These are phyloP conservation scores for Oreohelix idahoensis DNA, from an alignment of 1,140 invertebrate genomes.

Conservation along the genomic window DNA sequence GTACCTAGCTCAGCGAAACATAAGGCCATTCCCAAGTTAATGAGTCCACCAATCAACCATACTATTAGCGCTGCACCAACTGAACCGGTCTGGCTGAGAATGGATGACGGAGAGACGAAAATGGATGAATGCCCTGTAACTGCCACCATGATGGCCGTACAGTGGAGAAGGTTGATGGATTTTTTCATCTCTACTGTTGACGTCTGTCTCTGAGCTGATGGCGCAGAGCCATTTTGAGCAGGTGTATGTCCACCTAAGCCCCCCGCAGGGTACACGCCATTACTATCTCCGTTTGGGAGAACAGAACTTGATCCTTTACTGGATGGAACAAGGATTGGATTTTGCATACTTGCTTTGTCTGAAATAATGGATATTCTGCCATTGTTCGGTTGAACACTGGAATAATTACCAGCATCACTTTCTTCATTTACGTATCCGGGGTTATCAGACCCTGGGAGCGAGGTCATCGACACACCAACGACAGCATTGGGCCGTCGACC, in stretches of 20 bases:
- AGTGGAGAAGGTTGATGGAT: constrained; percentile 59
- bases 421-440: constrained; percentile 1
- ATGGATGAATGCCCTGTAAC: constrained; percentile 66
- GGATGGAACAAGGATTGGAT: not conserved
- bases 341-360: not conserved
- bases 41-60: constrained; percentile 88
- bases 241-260: not conserved
- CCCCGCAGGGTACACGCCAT: not conserved
- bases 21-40: constrained; percentile 86
- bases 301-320: not conserved
- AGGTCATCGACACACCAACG: constrained; percentile 4
- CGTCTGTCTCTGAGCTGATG: not conserved
- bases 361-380: constrained; percentile 23
- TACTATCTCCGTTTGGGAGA: not conserved
- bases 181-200: constrained; percentile 54
- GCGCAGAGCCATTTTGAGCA: not conserved
- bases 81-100: constrained; percentile 57
- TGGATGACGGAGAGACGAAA: constrained; percentile 62
- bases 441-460: not conserved
- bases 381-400: not conserved
- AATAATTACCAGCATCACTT: not conserved
- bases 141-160: constrained; percentile 62
- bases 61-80: constrained; percentile 82
- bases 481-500: not conserved
- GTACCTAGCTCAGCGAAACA: constrained; percentile 98